Percentiles rank a stretch among this genome's conserved stretches.
phyloP scores from a whole-genome alignment of 1,140 invertebrate species.

The Periplaneta americana region DNA sequence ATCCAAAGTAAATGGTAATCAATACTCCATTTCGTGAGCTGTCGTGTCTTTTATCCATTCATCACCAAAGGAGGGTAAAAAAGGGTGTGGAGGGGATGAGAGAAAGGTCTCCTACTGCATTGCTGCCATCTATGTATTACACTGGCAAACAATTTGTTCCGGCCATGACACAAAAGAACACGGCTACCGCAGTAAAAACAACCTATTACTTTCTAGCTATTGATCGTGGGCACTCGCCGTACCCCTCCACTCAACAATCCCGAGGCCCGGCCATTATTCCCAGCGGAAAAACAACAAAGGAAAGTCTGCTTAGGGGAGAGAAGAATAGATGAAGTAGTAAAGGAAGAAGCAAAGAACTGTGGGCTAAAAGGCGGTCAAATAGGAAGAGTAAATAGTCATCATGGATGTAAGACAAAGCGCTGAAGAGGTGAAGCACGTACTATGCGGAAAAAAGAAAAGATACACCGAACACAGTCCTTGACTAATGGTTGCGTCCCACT shows the following conservation, averaged over 20 bases:
- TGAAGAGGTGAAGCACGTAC: neutral
- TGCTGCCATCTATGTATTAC: neutral
- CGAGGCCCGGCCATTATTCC: neutral
- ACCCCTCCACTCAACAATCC: neutral
- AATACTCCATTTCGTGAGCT: neutral
- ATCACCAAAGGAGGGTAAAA: neutral
- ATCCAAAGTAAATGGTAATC: constrained; percentile 8
- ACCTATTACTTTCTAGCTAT: constrained; percentile 2
- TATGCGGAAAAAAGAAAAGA: neutral
- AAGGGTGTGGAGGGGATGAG: neutral
- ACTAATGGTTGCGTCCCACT: neutral
- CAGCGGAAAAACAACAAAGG: neutral
- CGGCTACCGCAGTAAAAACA: constrained; percentile 2
- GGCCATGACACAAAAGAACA: neutral
- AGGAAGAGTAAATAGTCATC: neutral
- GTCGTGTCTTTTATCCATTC: constrained; percentile 2
- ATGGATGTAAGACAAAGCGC: neutral
- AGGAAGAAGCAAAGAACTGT: neutral
- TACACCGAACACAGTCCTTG: neutral
- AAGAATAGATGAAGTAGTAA: neutral
- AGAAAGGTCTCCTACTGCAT: neutral
- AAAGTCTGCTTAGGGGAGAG: neutral
- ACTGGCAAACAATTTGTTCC: constrained; percentile 9
- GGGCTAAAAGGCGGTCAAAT: neutral
- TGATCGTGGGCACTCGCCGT: neutral